A percentile compares a stretch with the other conserved stretches of the same genome.
These are phyloP conservation scores for Rhynchotus rufescens DNA, from an alignment of 2,797 vertebrate genomes.

Conservation along the genomic window DNA sequence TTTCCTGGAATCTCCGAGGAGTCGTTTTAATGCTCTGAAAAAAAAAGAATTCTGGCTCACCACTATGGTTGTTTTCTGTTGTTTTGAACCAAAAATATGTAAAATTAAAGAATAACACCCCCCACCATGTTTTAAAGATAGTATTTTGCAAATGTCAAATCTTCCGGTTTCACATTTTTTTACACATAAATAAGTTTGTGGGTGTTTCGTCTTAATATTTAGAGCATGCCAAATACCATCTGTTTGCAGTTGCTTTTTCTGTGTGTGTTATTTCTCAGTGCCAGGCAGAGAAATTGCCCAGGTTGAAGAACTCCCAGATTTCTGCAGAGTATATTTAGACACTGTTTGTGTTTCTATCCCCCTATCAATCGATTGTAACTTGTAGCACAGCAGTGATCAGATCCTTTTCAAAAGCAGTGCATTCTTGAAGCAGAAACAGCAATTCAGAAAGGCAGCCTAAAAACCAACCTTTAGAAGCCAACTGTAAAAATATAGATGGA, in stretches of 20 bases:
- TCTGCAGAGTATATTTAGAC: slow-evolving; percentile 27
- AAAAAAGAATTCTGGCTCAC: slow-evolving; percentile 18
- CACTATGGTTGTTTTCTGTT: slow-evolving; percentile 13
- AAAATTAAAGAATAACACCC: neutral
- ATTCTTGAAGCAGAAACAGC: slow-evolving; percentile 47
- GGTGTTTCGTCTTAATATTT: slow-evolving; percentile 20
- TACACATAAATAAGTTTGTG: neutral
- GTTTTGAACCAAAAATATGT: slow-evolving; percentile 54
- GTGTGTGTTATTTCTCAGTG: slow-evolving; percentile 14
- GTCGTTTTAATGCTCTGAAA: slow-evolving; percentile 25
- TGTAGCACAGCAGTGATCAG: neutral
- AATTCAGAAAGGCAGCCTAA: slow-evolving; percentile 31
- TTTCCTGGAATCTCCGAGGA: slow-evolving; percentile 54
- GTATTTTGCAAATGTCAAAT: slow-evolving; percentile 1
- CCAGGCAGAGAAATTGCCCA: slow-evolving; percentile 3
- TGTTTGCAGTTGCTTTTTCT: slow-evolving; percentile 18
- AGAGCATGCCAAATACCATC: slow-evolving; percentile 28
- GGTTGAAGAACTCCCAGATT: slow-evolving; percentile 7
- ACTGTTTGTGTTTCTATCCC: slow-evolving; percentile 16
- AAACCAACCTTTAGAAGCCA: slow-evolving; percentile 56
- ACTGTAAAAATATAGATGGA: slow-evolving; percentile 67
- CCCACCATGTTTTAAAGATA: slow-evolving; percentile 22
- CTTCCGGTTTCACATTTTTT: slow-evolving; percentile 24
- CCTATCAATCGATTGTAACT: slow-evolving; percentile 4
- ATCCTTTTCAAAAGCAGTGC: slow-evolving; percentile 25